These are phyloP conservation scores for Maccullochella peelii DNA, from an alignment of 2,113 vertebrate genomes.

Conservation along the genomic window DNA sequence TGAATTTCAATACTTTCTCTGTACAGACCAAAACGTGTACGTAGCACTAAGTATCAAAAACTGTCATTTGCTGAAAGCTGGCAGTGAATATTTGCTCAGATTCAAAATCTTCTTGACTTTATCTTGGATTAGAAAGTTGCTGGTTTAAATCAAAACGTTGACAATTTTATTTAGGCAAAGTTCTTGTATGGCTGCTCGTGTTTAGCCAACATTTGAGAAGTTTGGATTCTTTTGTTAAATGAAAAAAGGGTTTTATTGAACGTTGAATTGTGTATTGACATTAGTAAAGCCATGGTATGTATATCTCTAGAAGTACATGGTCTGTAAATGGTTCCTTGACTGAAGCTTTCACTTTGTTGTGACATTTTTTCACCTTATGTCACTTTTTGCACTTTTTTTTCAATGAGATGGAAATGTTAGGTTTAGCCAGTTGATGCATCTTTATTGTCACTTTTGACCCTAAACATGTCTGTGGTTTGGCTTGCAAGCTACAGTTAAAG, in stretches of 20 bases:
- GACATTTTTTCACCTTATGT: not conserved
- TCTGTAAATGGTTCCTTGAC: not conserved
- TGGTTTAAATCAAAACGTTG: not conserved
- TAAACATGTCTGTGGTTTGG: not conserved
- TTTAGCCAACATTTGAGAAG: not conserved
- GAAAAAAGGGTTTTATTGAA: too few relatives aligned
- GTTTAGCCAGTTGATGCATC: not conserved
- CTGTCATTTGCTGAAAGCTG: not conserved
- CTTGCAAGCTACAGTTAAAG: not conserved
- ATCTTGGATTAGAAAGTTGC: not conserved
- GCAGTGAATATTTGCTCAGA: not conserved
- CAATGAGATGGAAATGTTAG: not conserved
- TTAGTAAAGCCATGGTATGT: too few relatives aligned
- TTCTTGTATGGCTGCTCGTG: not conserved
- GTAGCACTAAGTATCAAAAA: not conserved
- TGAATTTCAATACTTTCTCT: not conserved
- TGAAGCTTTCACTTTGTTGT: not conserved
- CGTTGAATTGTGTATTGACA: too few relatives aligned
- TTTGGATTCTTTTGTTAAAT: not conserved
- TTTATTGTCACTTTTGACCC: not conserved
- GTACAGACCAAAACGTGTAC: not conserved
- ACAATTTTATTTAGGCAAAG: not conserved
- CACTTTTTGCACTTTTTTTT: not conserved
- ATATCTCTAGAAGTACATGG: not conserved
- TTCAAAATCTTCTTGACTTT: not conserved